These are phyloP conservation scores for Pangasianodon hypophthalmus DNA, from an alignment of 2,113 vertebrate genomes.

Conservation along the genomic window DNA sequence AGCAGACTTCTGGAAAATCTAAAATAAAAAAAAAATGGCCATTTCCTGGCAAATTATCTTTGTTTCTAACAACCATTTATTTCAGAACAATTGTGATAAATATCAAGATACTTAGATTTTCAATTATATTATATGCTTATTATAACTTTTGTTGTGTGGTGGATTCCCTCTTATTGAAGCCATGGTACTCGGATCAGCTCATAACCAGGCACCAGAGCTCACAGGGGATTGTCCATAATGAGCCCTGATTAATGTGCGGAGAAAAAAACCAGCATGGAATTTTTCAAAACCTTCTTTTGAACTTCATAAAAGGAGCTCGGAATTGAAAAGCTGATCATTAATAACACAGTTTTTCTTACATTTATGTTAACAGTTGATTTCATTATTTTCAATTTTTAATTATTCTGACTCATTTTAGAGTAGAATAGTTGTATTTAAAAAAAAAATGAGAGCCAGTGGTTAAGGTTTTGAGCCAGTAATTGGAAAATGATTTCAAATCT, in stretches of 20 bases:
- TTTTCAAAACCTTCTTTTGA: background rate
- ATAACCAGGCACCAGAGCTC: constrained; percentile 51
- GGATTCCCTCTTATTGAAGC: background rate
- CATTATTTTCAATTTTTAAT: background rate
- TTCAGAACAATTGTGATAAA: background rate
- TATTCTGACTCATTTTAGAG: background rate
- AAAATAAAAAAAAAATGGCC: background rate
- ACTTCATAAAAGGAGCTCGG: background rate
- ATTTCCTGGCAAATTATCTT: background rate
- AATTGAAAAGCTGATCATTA: background rate
- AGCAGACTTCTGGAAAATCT: background rate
- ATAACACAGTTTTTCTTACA: background rate
- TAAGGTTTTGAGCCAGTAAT: background rate
- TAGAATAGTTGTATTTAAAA: background rate
- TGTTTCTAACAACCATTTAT: background rate
- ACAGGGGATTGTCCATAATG: constrained; percentile 61
- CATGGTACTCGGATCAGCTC: constrained; percentile 37
- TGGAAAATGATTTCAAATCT: background rate
- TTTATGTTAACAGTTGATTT: constrained; percentile 10
- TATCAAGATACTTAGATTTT: background rate
- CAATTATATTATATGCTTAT: background rate
- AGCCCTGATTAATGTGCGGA: constrained; percentile 61
- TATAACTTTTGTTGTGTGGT: background rate
- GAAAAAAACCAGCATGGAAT: background rate
- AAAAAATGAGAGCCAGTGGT: background rate